A percentile compares a stretch with the other conserved stretches of the same genome.
Conservation (phyloP, 2,113 vertebrate genomes). For the Oriolus oriolus region DNA sequence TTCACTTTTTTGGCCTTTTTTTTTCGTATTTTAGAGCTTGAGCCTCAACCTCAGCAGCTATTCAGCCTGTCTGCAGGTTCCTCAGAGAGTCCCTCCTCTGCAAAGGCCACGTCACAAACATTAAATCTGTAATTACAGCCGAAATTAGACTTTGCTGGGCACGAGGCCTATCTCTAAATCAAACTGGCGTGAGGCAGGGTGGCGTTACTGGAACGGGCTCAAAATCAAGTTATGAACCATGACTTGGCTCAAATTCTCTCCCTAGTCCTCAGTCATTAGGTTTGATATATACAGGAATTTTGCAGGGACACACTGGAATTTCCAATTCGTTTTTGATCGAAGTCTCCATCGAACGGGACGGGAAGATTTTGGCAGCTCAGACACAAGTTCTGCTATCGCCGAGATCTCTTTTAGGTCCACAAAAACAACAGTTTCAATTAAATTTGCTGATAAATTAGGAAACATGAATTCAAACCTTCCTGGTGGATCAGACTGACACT, state of each 20-base stretch:
- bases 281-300: conserved; percentile 21
- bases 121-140: conserved; percentile 1
- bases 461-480: neutral
- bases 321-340: neutral
- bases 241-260: conserved; percentile 24
- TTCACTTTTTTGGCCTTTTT: neutral
- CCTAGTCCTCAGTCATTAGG: neutral
- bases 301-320: neutral
- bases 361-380: neutral
- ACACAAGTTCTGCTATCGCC: neutral
- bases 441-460: neutral
- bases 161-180: conserved; percentile 47
- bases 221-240: conserved; percentile 10
- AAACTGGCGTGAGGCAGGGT: conserved; percentile 9
- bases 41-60: neutral
- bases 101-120: neutral
- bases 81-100: neutral
- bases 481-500: neutral
- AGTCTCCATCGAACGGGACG: neutral
- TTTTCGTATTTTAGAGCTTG: accelerated
- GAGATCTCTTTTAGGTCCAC: neutral
- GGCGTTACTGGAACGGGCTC: conserved; percentile 39
- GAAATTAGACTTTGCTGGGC: neutral
- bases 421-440: neutral
- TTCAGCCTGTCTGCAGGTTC: neutral